Evolutionary conservation across 2,888 invertebrate genomes (phyloP), one percentile per base, ranked within the genome.

Genomic region (Pyrgus malvae): DNA sequence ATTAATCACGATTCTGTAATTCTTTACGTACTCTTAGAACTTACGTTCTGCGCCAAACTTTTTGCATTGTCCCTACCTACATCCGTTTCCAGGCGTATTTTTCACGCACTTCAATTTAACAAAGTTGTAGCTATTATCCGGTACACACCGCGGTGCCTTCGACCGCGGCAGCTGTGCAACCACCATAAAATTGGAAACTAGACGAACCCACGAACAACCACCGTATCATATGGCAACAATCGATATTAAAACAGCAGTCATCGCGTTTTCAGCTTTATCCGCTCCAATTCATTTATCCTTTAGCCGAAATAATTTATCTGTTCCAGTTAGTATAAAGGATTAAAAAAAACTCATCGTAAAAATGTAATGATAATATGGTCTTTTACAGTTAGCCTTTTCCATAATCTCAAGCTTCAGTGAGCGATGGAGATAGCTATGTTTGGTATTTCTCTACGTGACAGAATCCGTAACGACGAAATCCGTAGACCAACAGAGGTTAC

Each of bases 111-210:
- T 12, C 44, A 45, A 45, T 53, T 53, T 44, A 51, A 44, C 51
- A 44, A 51, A 51, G 41, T 51, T 51, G 44, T 44, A 44, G 44
- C 51, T 51, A 44, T 51, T 51, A 44, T 45, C 44, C 44, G 44
- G 44, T 42, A 53, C 45, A 45, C 45, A 45, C 45, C 53, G 45
- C 44, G 45, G 60, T 59, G 63, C 63, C 67, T 69, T 63, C 66
- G 61, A 64, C 66, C 65, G 62, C 65, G 64, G 66, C 67, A 69
- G 74, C 70, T 85, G 84, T 76, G 68, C 83, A 84, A 80, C 87
- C 87, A 87, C 86, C 83, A 87, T 88, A 80, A 87, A 89, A 88
- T 89, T 87, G 86, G 83, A 85, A 77, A 81, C 85, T 79, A 80
- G 78, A 71, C 65, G 69, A 65, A 66, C 66, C 65, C 72, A 70